Evolutionary conservation across 2,888 invertebrate genomes (phyloP), one percentile per base, ranked within the genome.

Genomic region (Agrotis ipsilon): DNA sequence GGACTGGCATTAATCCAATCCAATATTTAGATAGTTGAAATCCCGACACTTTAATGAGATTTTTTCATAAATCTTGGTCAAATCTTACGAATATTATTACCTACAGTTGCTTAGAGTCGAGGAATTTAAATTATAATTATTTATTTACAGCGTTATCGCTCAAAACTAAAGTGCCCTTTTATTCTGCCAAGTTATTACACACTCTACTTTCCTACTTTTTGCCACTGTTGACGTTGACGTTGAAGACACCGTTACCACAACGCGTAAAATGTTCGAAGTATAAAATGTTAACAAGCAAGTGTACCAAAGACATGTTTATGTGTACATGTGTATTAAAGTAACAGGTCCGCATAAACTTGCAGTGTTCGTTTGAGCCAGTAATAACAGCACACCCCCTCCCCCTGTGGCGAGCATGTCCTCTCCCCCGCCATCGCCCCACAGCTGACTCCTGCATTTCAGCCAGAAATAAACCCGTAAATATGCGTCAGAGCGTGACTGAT

Each of bases 401-500:
- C 78, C 77, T 75, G 72, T 81, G 62, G 59, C 68, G 68, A 55
- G 74, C 75, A 61, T 63, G 59, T 68, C 60, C 67, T 24, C 59
- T 32, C 73, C 67, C n/a, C 72, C 75, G 58, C 73, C 32, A 27
- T 61, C 74, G 66, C 71, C 80, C 83, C 75, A 81, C 85, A 86
- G 84, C 86, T 83, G 85, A 85, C 86, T 87, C 86, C 81, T 91
- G 91, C 90, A 91, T 87, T 89, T 86, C 89, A 84, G 75, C 79
- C 80, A 79, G 57, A 89, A 92, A 89, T 90, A 91, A 87, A 81
- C 80, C 73, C 73, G 86, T 80, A 82, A 87, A 85, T 87, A 89
- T 92, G 91, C 92, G 92, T 92, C 92, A 92, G 74, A 78, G 83
- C 83, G 84, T 86, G 89, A 88, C 85, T 88, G 88, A 89, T 88